These are phyloP conservation scores for Patella vulgata DNA, from an alignment of 1,140 invertebrate species.

Conservation along the genomic window DNA sequence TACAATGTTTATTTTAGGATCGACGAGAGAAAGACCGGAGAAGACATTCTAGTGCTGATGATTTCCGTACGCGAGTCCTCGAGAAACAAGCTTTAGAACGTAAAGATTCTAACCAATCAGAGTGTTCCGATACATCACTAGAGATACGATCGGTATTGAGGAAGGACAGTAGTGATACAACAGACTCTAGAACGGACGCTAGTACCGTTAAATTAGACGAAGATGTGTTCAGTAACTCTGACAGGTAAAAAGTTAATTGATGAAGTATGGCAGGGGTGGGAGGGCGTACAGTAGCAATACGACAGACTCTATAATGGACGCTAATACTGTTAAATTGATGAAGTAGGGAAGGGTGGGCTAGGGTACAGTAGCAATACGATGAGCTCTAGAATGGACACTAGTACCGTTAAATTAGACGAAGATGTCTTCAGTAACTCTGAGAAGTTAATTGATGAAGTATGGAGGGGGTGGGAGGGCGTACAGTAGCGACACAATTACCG, in stretches of 20 bases:
- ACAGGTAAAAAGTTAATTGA: conserved; percentile 34
- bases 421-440: conserved; percentile 53
- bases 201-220: conserved; percentile 46
- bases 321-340: conserved; percentile 27
- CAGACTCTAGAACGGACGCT: conserved; percentile 35
- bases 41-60: conserved; percentile 59
- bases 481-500: conserved; percentile 31
- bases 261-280: conserved; percentile 4
- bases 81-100: conserved; percentile 54
- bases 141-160: conserved; percentile 46
- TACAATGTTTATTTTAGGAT: too few species aligned
- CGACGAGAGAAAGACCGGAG: conserved; percentile 48
- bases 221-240: conserved; percentile 50
- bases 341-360: too few species aligned
- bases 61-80: conserved; percentile 52
- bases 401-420: conserved; percentile 44
- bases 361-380: conserved; percentile 31
- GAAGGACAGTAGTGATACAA: conserved; percentile 33
- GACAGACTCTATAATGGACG: too few species aligned
- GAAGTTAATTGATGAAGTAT: conserved; percentile 43
- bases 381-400: conserved; percentile 34
- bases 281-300: conserved; percentile 37
- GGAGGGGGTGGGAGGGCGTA: conserved; percentile 32
- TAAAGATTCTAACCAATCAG: conserved; percentile 61
- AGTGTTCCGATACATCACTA: conserved; percentile 54